Conservation (phyloP, 2,113 vertebrate species). For the Uropsilus gracilis region DNA sequence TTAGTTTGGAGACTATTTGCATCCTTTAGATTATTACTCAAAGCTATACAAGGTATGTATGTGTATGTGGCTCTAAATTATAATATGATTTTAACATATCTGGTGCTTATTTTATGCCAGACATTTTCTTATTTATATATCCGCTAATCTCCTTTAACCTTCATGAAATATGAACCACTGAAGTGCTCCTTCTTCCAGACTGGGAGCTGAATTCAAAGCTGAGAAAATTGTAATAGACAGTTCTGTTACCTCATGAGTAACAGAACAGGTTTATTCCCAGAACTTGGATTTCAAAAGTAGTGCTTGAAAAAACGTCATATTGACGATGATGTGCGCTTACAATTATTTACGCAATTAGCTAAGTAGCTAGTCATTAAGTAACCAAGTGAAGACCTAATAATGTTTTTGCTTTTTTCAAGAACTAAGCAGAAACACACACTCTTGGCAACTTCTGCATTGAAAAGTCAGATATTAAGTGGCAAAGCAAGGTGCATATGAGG, state of each 20-base stretch:
- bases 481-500: conserved; percentile 23
- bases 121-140: neutral
- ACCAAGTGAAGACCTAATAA: neutral
- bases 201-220: neutral
- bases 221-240: neutral
- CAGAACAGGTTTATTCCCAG: neutral
- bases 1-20: neutral
- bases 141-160: neutral
- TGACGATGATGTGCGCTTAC: neutral
- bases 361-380: too few relatives aligned
- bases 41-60: neutral
- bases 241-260: neutral
- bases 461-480: neutral
- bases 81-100: neutral
- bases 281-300: neutral
- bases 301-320: neutral
- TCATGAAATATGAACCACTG: neutral
- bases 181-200: neutral
- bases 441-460: neutral
- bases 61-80: neutral
- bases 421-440: neutral
- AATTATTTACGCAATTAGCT: neutral
- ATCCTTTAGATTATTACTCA: neutral
- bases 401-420: neutral
- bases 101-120: neutral